A percentile compares a stretch with the other conserved stretches of the same genome.
These are phyloP conservation scores for Machaerirhynchus nigripectus DNA, from an alignment of 2,113 vertebrate genomes.

Conservation along the genomic window DNA sequence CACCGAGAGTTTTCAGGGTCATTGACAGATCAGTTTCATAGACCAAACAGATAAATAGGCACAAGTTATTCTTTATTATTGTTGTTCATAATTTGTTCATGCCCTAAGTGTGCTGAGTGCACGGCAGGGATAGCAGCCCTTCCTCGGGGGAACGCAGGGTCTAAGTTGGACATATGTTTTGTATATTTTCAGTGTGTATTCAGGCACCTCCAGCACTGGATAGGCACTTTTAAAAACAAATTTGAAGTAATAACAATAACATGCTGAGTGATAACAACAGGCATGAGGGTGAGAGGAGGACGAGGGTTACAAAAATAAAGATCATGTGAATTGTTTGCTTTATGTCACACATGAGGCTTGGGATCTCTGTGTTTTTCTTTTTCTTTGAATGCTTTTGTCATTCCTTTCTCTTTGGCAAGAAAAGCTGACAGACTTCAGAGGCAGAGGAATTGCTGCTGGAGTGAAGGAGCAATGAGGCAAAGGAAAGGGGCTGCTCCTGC, in stretches of 20 bases:
- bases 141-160: background rate
- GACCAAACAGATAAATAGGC: conserved; percentile 64
- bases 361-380: conserved; percentile 51
- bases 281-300: conserved; percentile 54
- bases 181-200: conserved; percentile 53
- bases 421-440: background rate
- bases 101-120: conserved; percentile 30
- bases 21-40: conserved; percentile 35
- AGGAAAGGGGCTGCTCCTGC: background rate
- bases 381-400: conserved; percentile 35
- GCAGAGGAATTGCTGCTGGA: background rate
- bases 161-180: conserved; percentile 50
- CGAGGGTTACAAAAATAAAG: conserved; percentile 63
- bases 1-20: conserved; percentile 32
- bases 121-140: background rate
- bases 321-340: conserved; percentile 64
- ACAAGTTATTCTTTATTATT: conserved; percentile 40
- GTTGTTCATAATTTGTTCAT: conserved; percentile 53
- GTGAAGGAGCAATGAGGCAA: background rate
- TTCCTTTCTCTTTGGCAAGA: conserved; percentile 42
- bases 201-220: conserved; percentile 54
- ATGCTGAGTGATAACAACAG: conserved; percentile 66
- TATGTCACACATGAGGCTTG: conserved; percentile 45
- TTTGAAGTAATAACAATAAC: conserved; percentile 65
- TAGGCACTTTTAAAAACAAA: conserved; percentile 65